Evolutionary conservation across 2,888 invertebrate genomes (phyloP).

Genomic region (Hemicrepidius hirtus): DNA sequence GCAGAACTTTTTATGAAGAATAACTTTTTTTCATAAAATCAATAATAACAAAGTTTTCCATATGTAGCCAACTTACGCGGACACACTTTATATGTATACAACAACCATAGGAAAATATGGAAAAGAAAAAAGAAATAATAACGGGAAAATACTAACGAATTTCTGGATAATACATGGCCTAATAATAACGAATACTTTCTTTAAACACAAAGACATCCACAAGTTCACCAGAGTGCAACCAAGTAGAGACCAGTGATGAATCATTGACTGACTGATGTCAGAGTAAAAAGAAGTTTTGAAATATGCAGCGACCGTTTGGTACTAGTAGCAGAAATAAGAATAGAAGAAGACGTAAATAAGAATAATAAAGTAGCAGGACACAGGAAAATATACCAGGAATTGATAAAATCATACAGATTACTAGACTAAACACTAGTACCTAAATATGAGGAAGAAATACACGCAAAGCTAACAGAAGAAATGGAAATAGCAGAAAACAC

Average conservation of each 20-base stretch:
- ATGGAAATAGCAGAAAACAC: constrained; percentile 4
- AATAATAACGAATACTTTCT: constrained; percentile 33
- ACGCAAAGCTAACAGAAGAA: background rate
- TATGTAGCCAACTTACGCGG: too few relatives aligned
- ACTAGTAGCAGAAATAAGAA: constrained; percentile 32
- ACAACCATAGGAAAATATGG: constrained; percentile 40
- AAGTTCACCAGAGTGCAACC: constrained; percentile 32
- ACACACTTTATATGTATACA: too few relatives aligned
- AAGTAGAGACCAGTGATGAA: constrained; percentile 32
- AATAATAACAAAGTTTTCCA: too few relatives aligned
- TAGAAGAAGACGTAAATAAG: constrained; percentile 1
- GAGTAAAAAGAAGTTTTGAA: constrained; percentile 27
- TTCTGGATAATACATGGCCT: constrained; percentile 40
- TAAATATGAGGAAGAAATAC: constrained; percentile 1
- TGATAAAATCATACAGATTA: constrained; percentile 8
- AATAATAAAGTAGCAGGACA: background rate
- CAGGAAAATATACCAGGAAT: constrained; percentile 1
- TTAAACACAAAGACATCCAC: constrained; percentile 40
- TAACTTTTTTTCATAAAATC: too few relatives aligned
- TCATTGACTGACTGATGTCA: constrained; percentile 41
- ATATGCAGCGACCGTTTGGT: constrained; percentile 25
- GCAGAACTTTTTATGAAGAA: too few relatives aligned
- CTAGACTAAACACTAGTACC: background rate
- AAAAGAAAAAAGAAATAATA: constrained; percentile 45
- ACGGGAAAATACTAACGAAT: constrained; percentile 45